phyloP scores from a whole-genome alignment of 2,888 invertebrate species.

The Agrotis exclamationis region DNA sequence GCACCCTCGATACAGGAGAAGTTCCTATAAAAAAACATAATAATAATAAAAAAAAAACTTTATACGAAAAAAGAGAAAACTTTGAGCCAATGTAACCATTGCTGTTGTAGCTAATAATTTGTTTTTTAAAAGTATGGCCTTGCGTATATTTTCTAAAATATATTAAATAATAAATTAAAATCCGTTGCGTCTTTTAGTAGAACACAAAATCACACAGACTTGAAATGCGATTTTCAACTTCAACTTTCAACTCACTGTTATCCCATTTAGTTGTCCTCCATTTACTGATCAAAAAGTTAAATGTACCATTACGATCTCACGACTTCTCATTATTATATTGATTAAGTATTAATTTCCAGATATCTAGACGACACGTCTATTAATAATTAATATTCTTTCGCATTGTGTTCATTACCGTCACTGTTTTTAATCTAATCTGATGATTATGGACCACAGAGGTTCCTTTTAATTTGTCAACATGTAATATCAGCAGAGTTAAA shows the following conservation, averaged over 20 bases:
- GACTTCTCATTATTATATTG: conserved; percentile 59
- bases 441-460: conserved; percentile 40
- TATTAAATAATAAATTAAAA: no score
- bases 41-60: no score
- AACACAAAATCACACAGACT: no score
- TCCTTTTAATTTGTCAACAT: conserved; percentile 46
- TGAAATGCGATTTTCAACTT: no score
- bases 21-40: no score
- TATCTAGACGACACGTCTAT: conserved; percentile 58
- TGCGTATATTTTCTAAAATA: no score
- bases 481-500: not conserved
- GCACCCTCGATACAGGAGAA: no score
- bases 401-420: conserved; percentile 56
- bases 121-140: not conserved
- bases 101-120: not conserved
- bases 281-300: conserved; percentile 36
- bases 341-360: conserved; percentile 57
- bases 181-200: no score
- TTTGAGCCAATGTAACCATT: not conserved
- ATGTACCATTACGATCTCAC: conserved; percentile 36
- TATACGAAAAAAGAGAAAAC: no score
- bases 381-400: conserved; percentile 58
- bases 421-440: conserved; percentile 54
- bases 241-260: no score
- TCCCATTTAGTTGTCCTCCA: conserved; percentile 31